phyloP scores from a whole-genome alignment of 1,140 invertebrate species.

The Dendrolimus punctatus region DNA sequence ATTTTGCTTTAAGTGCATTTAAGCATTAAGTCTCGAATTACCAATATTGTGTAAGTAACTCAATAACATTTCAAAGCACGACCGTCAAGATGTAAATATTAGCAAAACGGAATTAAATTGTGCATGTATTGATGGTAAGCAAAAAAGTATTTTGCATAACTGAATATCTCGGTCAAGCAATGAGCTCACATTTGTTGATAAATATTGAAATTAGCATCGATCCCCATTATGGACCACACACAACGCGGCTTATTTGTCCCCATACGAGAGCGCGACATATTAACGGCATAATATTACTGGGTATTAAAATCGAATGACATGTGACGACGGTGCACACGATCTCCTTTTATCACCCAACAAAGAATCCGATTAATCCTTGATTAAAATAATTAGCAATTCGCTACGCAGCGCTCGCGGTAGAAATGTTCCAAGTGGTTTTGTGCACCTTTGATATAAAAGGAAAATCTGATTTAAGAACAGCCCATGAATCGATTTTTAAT shows the following conservation, averaged over 20 bases:
- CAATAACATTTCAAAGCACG: not conserved
- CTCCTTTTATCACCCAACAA: conserved; percentile 27
- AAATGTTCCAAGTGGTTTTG: not conserved
- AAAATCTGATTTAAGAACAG: too few species aligned
- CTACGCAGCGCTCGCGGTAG: conserved; percentile 14
- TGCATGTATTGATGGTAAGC: not conserved
- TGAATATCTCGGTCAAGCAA: conserved; percentile 34
- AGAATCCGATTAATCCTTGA: conserved; percentile 37
- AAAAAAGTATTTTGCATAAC: conserved; percentile 26
- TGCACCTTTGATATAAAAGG: too few species aligned
- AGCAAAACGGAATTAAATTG: not conserved
- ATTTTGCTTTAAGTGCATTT: too few species aligned
- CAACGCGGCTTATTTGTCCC: conserved; percentile 33
- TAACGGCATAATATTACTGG: conserved; percentile 30
- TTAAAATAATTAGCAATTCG: conserved; percentile 46
- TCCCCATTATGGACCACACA: conserved; percentile 50
- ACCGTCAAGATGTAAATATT: too few species aligned
- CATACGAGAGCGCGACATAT: conserved; percentile 29
- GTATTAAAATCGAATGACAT: conserved; percentile 26
- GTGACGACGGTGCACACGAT: conserved; percentile 23
- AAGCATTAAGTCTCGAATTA: too few species aligned
- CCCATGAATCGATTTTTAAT: too few species aligned
- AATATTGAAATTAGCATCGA: conserved; percentile 53
- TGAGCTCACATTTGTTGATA: conserved; percentile 49
- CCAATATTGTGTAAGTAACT: not conserved